Base-by-base conservation (phyloP, 1,140 invertebrate species). In the Acromyrmex charruanus region DNA sequence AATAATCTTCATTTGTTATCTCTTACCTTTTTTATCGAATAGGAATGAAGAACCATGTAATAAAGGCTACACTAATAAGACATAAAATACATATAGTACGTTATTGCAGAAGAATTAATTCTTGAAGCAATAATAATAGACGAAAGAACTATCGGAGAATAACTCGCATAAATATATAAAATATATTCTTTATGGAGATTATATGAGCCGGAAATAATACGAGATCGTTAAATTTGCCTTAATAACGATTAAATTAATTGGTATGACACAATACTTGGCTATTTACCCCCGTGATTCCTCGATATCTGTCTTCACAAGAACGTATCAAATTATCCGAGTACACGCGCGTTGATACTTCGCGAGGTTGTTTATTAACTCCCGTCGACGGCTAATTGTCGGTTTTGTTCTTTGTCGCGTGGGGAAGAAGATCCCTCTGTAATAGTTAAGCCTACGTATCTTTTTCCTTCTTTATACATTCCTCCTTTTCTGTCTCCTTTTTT, bases 301-400 rank as follows among this genome's bases (percentile, higher is more conserved):
- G 53, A 63, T 80, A 69, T 80, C 77, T 61, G 28, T 86, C 84
- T 85, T 77, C 63, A 59, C 61, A 86, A 51, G 77, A 86, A 80
- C 75, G 44, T 80, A 86, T 81, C 77, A 69, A 80, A 81, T 81
- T 86, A 61, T 39, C 53, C 61, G 39, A 51, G 59, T 66, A 68
- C 63, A 85, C 59, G 74, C 74, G 63, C 84, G 84, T 80, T 79
- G 84, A 85, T 85, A 81, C 66, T 44, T 86, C 25, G 44, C 86
- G 69, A 86, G 86, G 51, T 49, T 21, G 86, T 82, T 87, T 69
- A 69, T 87, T 87, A 87, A 85, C 71, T 74, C 86, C 18, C 71
- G 86, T 86, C 77, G 66, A 86, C 86, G 68, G 68, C 66, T 87
- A 87, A 87, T 87, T 87, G 81, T 87, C 80, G 80, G 66, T 81